Percentiles rank a stretch among this genome's conserved stretches.
These are phyloP conservation scores for Hydrocynus forskahlii DNA, from an alignment of 2,797 vertebrate genomes.

Conservation along the genomic window DNA sequence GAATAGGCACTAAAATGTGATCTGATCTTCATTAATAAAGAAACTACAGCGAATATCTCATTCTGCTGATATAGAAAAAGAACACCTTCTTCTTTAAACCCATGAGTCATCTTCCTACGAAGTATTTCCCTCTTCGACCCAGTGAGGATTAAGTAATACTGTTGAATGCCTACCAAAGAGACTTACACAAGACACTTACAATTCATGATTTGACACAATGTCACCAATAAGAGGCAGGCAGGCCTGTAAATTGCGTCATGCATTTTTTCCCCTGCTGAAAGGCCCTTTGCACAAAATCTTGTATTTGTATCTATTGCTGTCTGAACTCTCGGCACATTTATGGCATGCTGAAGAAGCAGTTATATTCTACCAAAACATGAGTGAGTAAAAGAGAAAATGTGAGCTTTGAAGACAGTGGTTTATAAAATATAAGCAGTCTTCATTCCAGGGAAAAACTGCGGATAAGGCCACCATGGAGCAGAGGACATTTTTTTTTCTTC, in stretches of 20 bases:
- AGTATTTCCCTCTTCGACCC: conserved; percentile 6
- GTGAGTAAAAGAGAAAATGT: too few species aligned
- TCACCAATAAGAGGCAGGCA: conserved; percentile 14
- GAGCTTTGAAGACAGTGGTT: too few species aligned
- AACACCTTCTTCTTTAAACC: background rate
- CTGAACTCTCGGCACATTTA: background rate
- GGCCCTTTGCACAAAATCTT: conserved; percentile 5
- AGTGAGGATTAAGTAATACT: conserved; percentile 34
- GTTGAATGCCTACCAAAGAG: conserved; percentile 36
- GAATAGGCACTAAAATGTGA: background rate
- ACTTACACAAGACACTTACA: conserved; percentile 14
- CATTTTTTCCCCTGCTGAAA: conserved; percentile 16
- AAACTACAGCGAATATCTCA: too few species aligned
- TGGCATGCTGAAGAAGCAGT: background rate
- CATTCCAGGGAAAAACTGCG: background rate
- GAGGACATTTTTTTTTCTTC: too few species aligned
- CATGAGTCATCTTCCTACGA: background rate
- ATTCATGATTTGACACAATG: conserved; percentile 13
- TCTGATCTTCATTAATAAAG: background rate
- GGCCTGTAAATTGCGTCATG: conserved; percentile 8
- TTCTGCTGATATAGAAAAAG: too few species aligned
- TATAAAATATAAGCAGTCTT: background rate
- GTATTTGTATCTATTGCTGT: background rate
- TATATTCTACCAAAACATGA: too few species aligned
- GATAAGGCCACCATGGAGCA: background rate